Evolutionary conservation across 2,888 invertebrate genomes (phyloP).

Genomic region (Megamerina dolium): DNA sequence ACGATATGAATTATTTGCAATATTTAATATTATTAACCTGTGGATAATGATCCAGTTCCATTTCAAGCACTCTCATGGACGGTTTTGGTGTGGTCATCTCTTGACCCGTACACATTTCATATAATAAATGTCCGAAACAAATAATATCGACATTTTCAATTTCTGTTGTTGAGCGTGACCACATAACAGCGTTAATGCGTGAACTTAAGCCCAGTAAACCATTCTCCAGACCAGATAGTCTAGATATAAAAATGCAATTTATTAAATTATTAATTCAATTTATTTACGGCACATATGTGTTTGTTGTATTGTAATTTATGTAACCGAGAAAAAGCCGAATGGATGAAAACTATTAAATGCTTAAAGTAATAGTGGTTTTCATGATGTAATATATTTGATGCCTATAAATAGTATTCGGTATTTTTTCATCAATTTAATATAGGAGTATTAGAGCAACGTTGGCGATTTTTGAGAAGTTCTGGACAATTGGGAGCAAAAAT

Average conservation of each 20-base stretch:
- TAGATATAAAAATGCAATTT: no score
- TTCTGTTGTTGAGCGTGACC: slow-evolving; percentile 49
- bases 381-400: no score
- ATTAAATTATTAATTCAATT: background rate
- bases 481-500: no score
- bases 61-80: slow-evolving; percentile 63
- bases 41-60: slow-evolving; percentile 65
- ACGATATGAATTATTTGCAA: background rate
- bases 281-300: no score
- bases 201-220: slow-evolving; percentile 67
- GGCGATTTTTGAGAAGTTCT: no score
- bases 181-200: slow-evolving; percentile 55
- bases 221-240: slow-evolving; percentile 82
- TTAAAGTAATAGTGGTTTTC: no score
- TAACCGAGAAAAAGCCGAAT: background rate
- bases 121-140: slow-evolving; percentile 77
- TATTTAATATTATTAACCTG: slow-evolving; percentile 53
- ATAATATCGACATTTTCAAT: slow-evolving; percentile 59
- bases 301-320: background rate
- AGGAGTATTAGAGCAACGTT: no score
- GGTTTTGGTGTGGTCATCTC: slow-evolving; percentile 71
- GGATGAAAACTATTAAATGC: no score
- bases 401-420: no score
- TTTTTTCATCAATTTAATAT: no score
- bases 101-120: slow-evolving; percentile 86